Base-by-base conservation (phyloP, 2,113 vertebrate genomes). In the Craseonycteris thonglongyai region DNA sequence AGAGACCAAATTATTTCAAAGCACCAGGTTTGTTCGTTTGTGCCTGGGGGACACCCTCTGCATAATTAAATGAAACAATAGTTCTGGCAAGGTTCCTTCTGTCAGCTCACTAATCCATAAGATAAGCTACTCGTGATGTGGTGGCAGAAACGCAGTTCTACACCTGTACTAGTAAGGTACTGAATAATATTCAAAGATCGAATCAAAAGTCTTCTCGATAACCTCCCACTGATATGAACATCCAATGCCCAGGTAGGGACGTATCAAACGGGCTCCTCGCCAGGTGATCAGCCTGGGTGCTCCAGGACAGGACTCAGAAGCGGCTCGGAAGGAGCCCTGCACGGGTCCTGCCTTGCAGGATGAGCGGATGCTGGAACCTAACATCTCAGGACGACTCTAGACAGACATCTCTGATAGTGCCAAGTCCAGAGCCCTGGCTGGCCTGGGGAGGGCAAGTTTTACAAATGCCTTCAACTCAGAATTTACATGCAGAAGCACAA, bases 171-270 rank as follows among this genome's bases (percentile, higher is more conserved):
- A 74, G 76, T 42, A 93, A 68, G 18, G 21, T 47, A 30, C 30
- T 84, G 8, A 80, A 19, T 45, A 22, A 80, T 61, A 66, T 1
- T 87, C 24, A 89, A 42, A 94, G 40, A 72, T 3, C 54, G 42
- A 66, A 24, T 69, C 69, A 40, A 80, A 87, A 96, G 74, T 21
- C 63, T 40, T 91, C 79, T 88, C 96, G 59, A 45, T 4, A 85
- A 90, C 38, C 58, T 91, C n/a, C 85, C 28, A 42, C 45, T 87
- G 35, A 96, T 63, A 63, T 1, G 40, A 89, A 75, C 69, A 96
- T 92, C 88, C 26, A 85, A 66, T 97, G 84, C 89, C 90, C 89
- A 76, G 12, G 19, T 33, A 22, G 3, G 35, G 33, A 58, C 47
- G 38, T 75, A 58, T 13, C 45, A 65, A 19, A 75, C 16, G 33